Conservation (phyloP, 92 coral and sea anemone genomes). For the Parazoanthus swiftii region DNA sequence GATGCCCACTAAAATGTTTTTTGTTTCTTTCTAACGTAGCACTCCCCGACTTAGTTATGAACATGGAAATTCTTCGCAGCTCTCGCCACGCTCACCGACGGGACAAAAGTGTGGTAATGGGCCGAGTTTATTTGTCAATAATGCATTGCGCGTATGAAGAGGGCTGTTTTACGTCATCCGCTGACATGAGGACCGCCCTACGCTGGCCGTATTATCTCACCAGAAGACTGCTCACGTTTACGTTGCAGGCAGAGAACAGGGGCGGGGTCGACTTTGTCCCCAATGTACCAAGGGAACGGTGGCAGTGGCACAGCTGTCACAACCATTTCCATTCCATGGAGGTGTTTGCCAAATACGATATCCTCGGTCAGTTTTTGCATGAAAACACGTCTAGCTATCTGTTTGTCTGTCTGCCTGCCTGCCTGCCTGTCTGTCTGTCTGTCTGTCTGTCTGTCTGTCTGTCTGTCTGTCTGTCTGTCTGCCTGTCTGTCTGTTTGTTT, state of each 20-base stretch:
- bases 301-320: constrained; percentile 94
- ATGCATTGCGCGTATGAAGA: constrained; percentile 24
- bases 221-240: constrained; percentile 80
- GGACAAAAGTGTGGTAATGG: not conserved
- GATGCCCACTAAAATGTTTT: not conserved
- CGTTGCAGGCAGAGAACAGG: constrained; percentile 76
- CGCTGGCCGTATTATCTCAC: not conserved
- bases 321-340: constrained; percentile 93
- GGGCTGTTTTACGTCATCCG: constrained; percentile 35
- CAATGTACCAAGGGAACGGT: constrained; percentile 52
- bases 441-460: no score
- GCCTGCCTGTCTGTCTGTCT: no score
- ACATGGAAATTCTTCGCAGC: constrained; percentile 32
- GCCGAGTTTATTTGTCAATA: not conserved
- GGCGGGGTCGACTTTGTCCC: constrained; percentile 81
- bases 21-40: not conserved
- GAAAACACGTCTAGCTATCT: not conserved
- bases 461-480: no score
- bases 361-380: constrained; percentile 67
- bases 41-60: constrained; percentile 27
- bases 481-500: no score
- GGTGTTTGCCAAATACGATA: constrained; percentile 76
- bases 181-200: not conserved
- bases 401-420: no score
- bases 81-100: not conserved